Conservation (phyloP, 2,113 vertebrate species). For the Cyprinodon variegatus region DNA sequence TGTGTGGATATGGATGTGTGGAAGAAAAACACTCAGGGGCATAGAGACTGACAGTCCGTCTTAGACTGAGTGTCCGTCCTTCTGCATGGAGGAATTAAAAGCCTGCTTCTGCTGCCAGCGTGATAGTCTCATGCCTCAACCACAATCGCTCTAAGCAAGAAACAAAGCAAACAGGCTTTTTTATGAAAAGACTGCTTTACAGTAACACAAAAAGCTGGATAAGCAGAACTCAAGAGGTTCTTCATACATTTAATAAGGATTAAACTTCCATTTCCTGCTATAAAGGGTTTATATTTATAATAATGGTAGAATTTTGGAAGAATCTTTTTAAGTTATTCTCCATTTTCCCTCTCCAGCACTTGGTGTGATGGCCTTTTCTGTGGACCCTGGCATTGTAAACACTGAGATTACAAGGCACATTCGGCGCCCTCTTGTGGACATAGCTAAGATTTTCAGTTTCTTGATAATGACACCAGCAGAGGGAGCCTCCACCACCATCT, state of each 20-base stretch:
- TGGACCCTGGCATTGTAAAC: slow-evolving; percentile 74
- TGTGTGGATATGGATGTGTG: neutral
- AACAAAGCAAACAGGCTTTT: slow-evolving; percentile 23
- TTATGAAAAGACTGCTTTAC: neutral
- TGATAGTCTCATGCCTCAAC: slow-evolving; percentile 69
- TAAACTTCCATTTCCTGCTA: too few species aligned
- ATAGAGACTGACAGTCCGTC: neutral
- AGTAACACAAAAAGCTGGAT: too few species aligned
- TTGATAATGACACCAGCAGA: slow-evolving; percentile 71
- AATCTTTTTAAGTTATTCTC: neutral
- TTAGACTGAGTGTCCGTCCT: neutral
- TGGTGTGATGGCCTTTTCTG: slow-evolving; percentile 69
- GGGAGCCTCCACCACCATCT: slow-evolving; percentile 72
- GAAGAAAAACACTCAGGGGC: neutral
- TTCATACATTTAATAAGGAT: too few species aligned
- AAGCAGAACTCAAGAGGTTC: too few species aligned
- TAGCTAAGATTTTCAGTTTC: slow-evolving; percentile 43
- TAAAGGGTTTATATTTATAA: neutral
- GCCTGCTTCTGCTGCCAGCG: slow-evolving; percentile 27
- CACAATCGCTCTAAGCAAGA: slow-evolving; percentile 39
- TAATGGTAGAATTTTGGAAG: neutral
- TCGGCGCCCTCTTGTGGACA: slow-evolving; percentile 40
- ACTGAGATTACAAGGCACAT: slow-evolving; percentile 67
- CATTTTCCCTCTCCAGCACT: slow-evolving; percentile 35
- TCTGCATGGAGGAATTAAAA: slow-evolving; percentile 32